phyloP scores from a whole-genome alignment of 2,888 invertebrate genomes.

The Elysia crispata region DNA sequence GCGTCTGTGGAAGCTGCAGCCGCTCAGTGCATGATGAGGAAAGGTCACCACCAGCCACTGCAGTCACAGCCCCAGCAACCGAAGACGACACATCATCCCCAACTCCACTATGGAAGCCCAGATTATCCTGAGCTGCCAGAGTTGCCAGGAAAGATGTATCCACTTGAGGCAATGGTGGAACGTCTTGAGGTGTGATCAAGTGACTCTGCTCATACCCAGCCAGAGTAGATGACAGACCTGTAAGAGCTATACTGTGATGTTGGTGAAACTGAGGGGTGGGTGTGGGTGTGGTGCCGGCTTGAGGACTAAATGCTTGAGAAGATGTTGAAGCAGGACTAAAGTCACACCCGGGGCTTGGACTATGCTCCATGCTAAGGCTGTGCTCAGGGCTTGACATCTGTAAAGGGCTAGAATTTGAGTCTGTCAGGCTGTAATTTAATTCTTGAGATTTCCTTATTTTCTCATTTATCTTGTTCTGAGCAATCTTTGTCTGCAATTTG shows the following conservation, averaged over 20 bases:
- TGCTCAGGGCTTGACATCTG: constrained; percentile 52
- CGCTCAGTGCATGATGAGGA: constrained; percentile 19
- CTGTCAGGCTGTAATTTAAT: constrained; percentile 45
- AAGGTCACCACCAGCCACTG: no score
- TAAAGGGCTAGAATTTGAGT: constrained; percentile 51
- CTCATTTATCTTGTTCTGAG: constrained; percentile 77
- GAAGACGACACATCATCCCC: not conserved
- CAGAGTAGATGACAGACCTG: not conserved
- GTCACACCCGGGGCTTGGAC: constrained; percentile 32
- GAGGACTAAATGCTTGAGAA: constrained; percentile 33
- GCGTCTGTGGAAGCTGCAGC: constrained; percentile 35
- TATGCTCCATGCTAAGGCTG: constrained; percentile 27
- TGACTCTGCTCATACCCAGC: constrained; percentile 34
- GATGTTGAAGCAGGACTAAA: constrained; percentile 32
- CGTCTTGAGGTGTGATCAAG: constrained; percentile 10
- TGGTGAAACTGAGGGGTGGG: not conserved
- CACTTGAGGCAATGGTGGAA: constrained; percentile 46
- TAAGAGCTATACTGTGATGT: not conserved
- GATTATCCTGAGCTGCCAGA: constrained; percentile 45
- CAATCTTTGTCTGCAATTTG: constrained; percentile 77
- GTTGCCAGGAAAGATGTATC: constrained; percentile 46
- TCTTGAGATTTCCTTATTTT: constrained; percentile 66
- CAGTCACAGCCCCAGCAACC: not conserved
- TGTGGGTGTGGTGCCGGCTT: not conserved
- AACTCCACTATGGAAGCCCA: constrained; percentile 40